phyloP scores from a whole-genome alignment of 1,140 invertebrate genomes.

The Brachionus asplanchnoidis region DNA sequence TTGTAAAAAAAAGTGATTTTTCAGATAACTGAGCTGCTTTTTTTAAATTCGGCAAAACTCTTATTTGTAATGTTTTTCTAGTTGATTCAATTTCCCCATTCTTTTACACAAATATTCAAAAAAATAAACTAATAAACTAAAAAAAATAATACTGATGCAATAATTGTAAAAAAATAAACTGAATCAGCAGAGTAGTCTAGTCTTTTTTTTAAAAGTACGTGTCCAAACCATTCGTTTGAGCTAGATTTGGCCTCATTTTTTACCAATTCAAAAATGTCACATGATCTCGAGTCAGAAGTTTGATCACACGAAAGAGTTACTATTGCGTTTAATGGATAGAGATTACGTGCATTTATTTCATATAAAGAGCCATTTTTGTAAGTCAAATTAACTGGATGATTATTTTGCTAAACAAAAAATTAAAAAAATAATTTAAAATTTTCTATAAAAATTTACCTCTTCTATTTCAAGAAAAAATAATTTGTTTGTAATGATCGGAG shows the following conservation, averaged over 20 bases:
- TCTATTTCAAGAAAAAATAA: not conserved
- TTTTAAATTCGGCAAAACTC: constrained; percentile 1
- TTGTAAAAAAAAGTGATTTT: not conserved
- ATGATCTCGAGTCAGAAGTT: not conserved
- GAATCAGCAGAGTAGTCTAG: not conserved
- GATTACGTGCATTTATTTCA: not conserved
- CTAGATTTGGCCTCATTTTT: not conserved
- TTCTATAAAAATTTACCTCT: not conserved
- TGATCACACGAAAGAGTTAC: not conserved
- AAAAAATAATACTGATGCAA: not conserved
- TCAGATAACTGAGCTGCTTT: not conserved
- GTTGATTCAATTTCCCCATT: not conserved
- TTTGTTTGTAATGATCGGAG: not conserved
- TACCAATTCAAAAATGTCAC: not conserved
- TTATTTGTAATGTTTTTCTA: not conserved
- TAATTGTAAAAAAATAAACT: not conserved
- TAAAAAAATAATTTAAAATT: not conserved
- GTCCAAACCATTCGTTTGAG: not conserved
- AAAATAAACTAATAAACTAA: not conserved
- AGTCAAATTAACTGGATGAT: not conserved
- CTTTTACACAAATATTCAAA: not conserved
- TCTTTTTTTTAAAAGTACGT: not conserved
- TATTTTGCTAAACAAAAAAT: not conserved
- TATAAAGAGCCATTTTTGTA: not conserved
- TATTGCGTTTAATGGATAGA: not conserved